Evolutionary conservation across 2,888 invertebrate species (phyloP), one percentile per base, ranked within the genome.

Genomic region (Cacoxenus indagator): DNA sequence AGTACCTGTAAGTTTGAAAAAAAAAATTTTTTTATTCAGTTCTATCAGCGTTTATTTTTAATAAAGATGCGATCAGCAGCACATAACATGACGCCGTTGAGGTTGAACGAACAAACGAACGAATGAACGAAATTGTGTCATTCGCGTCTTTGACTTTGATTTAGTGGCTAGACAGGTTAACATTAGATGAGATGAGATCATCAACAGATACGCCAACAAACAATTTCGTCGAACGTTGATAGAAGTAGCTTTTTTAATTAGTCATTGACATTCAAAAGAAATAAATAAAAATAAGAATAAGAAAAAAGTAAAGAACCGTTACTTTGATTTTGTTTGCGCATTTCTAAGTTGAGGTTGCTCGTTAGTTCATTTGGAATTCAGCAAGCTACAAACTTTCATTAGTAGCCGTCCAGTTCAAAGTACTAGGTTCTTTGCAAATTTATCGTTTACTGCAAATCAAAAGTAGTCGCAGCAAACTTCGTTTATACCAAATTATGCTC

Each of bases 101-200:
- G 65, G 70, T 70, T 11, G 51, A 4, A 54, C 14, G 24, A 54
- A 24, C 17, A 48, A 48, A 48, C 48, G n/a, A n/a, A n/a, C n/a
- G n/a, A n/a, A n/a, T 8, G 17, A 48, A 48, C 6, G 37, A 73
- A 79, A 76, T 77, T 81, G 82, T 81, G 80, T 81, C 80, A 82
- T 72, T 82, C 71, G 81, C 72, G 71, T 80, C 80, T 81, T 81
- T 71, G 78, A 70, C 80, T 81, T 81, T 80, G 80, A 81, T 82
- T 76, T 82, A 82, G 82, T 82, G 80, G 82, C 82, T 78, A 82
- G 80, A 80, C 80, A 80, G 80, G 80, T 80, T 80, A 80, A 78
- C n/a, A 69, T 78, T 76, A 62, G n/a, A n/a, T n/a, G n/a, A 76
- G 78, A 78, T 80, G 80, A 80, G 81, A 81, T 80, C 80, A 80